phyloP scores from a whole-genome alignment of 2,113 vertebrate species.

The Vicugna pacos region DNA sequence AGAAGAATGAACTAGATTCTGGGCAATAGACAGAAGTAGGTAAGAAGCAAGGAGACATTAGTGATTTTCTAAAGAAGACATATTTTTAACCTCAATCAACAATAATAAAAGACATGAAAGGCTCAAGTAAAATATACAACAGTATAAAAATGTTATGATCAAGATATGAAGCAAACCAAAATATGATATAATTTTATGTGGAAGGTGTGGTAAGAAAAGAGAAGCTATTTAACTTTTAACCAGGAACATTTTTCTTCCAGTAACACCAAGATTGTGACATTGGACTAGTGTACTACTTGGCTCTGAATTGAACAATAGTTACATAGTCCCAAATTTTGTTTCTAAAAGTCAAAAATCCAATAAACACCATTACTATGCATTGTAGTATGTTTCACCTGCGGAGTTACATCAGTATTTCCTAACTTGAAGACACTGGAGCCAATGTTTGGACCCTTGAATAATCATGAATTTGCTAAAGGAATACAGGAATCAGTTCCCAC shows the following conservation, averaged over 20 bases:
- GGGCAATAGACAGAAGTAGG: background rate
- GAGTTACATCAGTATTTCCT: background rate
- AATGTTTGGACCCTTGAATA: background rate
- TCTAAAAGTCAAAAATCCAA: slow-evolving; percentile 30
- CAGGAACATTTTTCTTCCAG: slow-evolving; percentile 32
- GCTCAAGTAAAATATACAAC: slow-evolving; percentile 44
- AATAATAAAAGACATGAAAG: slow-evolving; percentile 38
- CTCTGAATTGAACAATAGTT: background rate
- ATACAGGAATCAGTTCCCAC: background rate
- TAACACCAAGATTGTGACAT: background rate
- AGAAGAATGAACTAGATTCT: background rate
- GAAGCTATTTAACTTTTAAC: slow-evolving; percentile 36
- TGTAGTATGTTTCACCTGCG: background rate
- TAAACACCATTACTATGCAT: background rate
- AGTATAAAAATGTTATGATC: background rate
- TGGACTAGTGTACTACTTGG: background rate
- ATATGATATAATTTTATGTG: background rate
- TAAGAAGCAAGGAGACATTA: background rate
- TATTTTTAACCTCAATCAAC: slow-evolving; percentile 19
- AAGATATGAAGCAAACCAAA: slow-evolving; percentile 30
- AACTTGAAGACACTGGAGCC: background rate
- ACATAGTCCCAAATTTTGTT: background rate
- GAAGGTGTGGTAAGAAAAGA: background rate
- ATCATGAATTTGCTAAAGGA: background rate
- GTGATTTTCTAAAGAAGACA: slow-evolving; percentile 17